Evolutionary conservation across 2,113 vertebrate genomes (phyloP), one percentile per base, ranked within the genome.

Genomic region (Rhipidura dahli): DNA sequence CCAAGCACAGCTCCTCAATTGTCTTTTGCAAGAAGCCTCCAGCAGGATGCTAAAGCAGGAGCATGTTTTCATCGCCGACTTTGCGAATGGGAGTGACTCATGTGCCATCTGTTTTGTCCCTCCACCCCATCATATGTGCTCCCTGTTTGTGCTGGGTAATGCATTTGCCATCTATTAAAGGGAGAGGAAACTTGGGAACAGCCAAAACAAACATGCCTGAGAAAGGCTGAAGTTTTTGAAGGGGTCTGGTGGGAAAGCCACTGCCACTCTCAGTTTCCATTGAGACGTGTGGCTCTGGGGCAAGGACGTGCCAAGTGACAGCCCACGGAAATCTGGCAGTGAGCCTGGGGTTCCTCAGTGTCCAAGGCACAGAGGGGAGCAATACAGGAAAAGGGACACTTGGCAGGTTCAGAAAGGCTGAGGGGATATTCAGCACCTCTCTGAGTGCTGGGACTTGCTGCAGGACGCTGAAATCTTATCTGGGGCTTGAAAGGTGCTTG

Each of bases 31-130:
- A 81, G 78, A 28, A 88, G 69, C 10, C 83, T 88, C 54, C 75
- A 75, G 63, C 79, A 72, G 90, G 73, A 96, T 94, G 86, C 83
- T 90, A 71, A 94, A 94, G 91, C 73, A 81, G 72, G 87, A 93
- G 56, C 1, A 4, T 81, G 93, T 96, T 96, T 94, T 89, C 84
- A 83, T 75, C 45, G 69, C 61, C 1, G 35, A 61, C 86, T 89
- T 37, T 0, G 66, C 72, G 88, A 96, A 69, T 2, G 15, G 78
- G 94, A 96, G 88, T 96, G 93, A 96, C 83, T 96, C 95, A 96
- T 95, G 92, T 94, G 83, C 95, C 95, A 96, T 96, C 97, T 97
- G 88, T 94, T 96, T 89, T 66, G 65, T 95, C 86, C 91, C 88
- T 94, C 88, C 54, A 44, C 61, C 17, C 5, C 15, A 77, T 96